phyloP scores from a whole-genome alignment of 2,888 invertebrate genomes.

The Lasioglossum villosulum region DNA sequence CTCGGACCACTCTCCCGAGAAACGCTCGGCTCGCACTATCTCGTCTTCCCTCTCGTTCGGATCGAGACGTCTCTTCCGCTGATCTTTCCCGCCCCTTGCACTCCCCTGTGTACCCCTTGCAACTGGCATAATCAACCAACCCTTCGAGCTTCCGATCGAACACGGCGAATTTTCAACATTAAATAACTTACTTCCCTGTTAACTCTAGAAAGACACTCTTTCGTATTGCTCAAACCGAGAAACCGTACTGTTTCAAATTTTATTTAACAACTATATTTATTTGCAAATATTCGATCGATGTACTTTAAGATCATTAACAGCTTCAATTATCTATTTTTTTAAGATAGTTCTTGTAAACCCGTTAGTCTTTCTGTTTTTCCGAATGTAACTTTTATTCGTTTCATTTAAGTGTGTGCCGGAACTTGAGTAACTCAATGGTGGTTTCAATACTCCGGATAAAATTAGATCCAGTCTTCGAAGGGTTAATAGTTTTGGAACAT shows the following conservation, averaged over 20 bases:
- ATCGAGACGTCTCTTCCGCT: conserved; percentile 52
- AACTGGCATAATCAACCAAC: background rate
- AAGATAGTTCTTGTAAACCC: too few species aligned
- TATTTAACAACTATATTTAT: background rate
- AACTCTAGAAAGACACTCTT: background rate
- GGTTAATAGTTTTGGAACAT: too few species aligned
- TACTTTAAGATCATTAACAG: background rate
- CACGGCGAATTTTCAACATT: background rate
- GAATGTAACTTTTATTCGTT: background rate
- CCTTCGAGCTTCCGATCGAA: background rate
- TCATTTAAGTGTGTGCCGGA: background rate
- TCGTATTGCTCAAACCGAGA: background rate
- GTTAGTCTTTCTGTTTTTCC: background rate
- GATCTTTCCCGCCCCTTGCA: conserved; percentile 11
- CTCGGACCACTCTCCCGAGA: conserved; percentile 48
- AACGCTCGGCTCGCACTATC: conserved; percentile 48
- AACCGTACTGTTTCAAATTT: background rate
- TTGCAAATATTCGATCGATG: background rate
- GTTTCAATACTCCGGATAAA: too few species aligned
- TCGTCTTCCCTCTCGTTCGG: conserved; percentile 30
- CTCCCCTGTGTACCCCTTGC: background rate
- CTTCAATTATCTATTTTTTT: background rate
- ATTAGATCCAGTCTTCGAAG: too few species aligned
- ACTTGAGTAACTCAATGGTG: background rate
- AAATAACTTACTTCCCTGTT: background rate